Base-by-base conservation (phyloP, 2,113 vertebrate genomes). In the Macaca nemestrina region DNA sequence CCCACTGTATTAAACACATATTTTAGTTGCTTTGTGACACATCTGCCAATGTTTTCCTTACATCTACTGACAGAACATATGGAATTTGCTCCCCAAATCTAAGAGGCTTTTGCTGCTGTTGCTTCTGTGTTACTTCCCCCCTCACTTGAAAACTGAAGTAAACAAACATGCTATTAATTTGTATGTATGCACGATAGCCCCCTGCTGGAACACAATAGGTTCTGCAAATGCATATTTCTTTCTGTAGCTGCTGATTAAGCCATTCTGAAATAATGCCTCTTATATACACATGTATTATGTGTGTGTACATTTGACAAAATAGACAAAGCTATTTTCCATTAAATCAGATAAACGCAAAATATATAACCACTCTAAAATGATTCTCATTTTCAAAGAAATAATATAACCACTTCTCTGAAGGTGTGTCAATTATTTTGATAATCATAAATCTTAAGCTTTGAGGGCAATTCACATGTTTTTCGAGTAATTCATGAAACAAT, bases 121-220 rank as follows among this genome's bases (percentile, higher is more conserved):
- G 85, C 25, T 52, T 32, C 59, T 48, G n/a, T 27, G 59, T 52
- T 61, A 20, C 4, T 13, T 22, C 32, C 48, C 3, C 12, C 20
- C 50, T 48, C 48, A 27, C 50, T 25, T 27, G 72, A 92, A 95
- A 82, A 88, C 30, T 16, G 52, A 89, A 92, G 67, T 90, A 92
- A 96, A 97, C 95, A 98, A 92, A 93, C 70, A 52, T 1, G 48
- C 80, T 52, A n/a, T 90, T 93, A 84, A 95, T 97, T 86, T 88
- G 96, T 95, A 94, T 88, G 95, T 43, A 94, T 86, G 84, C 94
- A 80, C 38, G 94, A 86, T 52, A 91, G 98, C 97, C 98, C 98
- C 96, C 98, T 98, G 96, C 97, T 98, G 98, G 97, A 96, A 67
- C 20, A 70, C 32, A 27, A 32, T 0, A 45, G 80, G 52, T 35